Conservation (phyloP, 2,113 vertebrate genomes). For the Engraulis encrasicolus region DNA sequence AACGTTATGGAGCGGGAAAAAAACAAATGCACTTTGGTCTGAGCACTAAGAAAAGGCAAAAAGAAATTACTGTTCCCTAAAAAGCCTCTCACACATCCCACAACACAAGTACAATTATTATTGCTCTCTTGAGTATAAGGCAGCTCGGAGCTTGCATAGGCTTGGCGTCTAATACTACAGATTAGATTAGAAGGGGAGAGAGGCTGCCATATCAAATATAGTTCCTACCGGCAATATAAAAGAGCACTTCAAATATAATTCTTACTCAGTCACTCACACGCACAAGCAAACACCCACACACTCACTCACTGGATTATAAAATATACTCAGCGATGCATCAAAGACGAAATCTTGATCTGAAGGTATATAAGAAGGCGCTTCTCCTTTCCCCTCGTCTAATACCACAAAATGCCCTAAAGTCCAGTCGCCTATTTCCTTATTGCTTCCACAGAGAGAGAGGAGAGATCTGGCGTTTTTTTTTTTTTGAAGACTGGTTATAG, state of each 20-base stretch:
- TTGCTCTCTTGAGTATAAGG: conserved; percentile 54
- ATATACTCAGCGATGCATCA: conserved; percentile 51
- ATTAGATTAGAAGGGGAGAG: conserved; percentile 23
- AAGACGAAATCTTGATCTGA: conserved; percentile 14
- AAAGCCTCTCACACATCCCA: conserved; percentile 40
- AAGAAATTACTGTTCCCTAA: conserved; percentile 38
- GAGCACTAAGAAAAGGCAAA: conserved; percentile 40
- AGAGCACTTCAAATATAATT: not conserved
- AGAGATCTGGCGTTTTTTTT: no score
- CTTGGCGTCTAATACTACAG: conserved; percentile 52
- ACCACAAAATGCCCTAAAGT: conserved; percentile 34
- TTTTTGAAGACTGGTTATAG: conserved; percentile 41
- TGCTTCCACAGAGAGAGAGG: conserved; percentile 40
- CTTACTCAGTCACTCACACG: not conserved
- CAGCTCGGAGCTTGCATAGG: conserved; percentile 70
- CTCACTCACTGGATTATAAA: conserved; percentile 54
- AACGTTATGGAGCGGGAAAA: conserved; percentile 51
- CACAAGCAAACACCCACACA: not conserved
- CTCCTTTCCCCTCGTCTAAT: not conserved
- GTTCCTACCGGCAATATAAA: conserved; percentile 45
- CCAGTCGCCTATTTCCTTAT: conserved; percentile 57
- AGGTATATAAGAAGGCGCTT: conserved; percentile 36
- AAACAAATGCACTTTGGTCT: conserved; percentile 52
- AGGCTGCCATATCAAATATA: conserved; percentile 40
- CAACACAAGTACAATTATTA: conserved; percentile 52